Conservation (phyloP, 2,113 vertebrate genomes). For the Rhipidura dahli region DNA sequence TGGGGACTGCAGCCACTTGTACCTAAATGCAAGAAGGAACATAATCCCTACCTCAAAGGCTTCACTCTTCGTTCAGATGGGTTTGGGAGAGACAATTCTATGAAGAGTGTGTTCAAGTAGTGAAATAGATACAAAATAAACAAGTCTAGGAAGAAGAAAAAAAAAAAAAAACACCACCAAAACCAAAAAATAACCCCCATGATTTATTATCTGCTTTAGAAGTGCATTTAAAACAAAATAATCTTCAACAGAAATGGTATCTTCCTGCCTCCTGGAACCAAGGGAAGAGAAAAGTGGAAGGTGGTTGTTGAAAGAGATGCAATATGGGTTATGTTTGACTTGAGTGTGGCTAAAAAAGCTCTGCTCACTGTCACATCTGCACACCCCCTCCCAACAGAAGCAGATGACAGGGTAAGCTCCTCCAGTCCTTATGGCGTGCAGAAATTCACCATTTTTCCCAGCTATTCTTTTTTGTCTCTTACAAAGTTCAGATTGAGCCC, state of each 20-base stretch:
- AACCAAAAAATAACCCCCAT: too few relatives aligned
- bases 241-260: neutral
- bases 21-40: neutral
- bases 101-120: neutral
- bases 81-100: neutral
- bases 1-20: neutral
- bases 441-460: conserved; percentile 36
- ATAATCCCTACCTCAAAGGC: neutral
- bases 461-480: conserved; percentile 52
- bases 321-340: neutral
- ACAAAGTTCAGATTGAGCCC: conserved; percentile 61
- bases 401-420: neutral
- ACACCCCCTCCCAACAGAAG: neutral
- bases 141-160: too few relatives aligned
- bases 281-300: neutral
- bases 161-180: too few relatives aligned
- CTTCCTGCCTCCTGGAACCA: neutral
- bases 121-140: neutral
- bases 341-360: neutral
- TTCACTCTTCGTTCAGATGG: neutral
- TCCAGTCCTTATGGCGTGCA: neutral
- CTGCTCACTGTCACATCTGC: neutral
- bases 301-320: neutral
- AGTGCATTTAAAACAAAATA: neutral
- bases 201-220: too few relatives aligned